Percentiles rank a stretch among this genome's conserved stretches.
phyloP scores from a whole-genome alignment of 2,888 invertebrate species.

The Germaria angustata region DNA sequence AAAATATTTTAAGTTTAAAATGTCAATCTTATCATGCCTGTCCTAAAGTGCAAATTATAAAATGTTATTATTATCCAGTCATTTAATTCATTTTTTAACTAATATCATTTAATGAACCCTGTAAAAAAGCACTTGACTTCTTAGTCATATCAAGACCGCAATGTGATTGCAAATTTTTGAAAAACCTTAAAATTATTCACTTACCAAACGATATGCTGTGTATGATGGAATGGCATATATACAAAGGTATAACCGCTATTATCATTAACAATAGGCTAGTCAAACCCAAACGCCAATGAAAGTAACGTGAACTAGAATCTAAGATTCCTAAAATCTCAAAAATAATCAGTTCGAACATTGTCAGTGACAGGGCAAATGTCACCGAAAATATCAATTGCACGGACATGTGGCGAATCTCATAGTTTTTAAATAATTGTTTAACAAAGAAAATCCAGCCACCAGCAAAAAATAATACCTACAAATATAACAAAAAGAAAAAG shows the following conservation, averaged over 20 bases:
- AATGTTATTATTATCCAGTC: too few relatives aligned
- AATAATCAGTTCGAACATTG: conserved; percentile 99
- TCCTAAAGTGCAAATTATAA: too few relatives aligned
- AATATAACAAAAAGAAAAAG: neutral
- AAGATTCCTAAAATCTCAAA: conserved; percentile 98
- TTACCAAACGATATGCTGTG: conserved; percentile 92
- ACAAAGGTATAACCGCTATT: conserved; percentile 97
- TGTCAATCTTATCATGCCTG: too few relatives aligned
- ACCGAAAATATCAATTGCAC: conserved; percentile 97
- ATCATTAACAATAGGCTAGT: conserved; percentile 95
- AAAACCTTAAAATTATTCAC: conserved; percentile 70
- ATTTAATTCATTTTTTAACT: too few relatives aligned
- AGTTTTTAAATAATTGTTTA: conserved; percentile 97
- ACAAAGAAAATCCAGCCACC: conserved; percentile 99
- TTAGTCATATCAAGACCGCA: too few relatives aligned
- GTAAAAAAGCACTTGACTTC: too few relatives aligned
- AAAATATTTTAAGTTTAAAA: too few relatives aligned
- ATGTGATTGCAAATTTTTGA: too few relatives aligned
- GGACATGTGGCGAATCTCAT: conserved; percentile 96
- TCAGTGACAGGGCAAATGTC: conserved; percentile 97
- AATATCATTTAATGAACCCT: too few relatives aligned
- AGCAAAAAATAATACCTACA: conserved; percentile 94
- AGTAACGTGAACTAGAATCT: conserved; percentile 88
- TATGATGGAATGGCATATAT: conserved; percentile 96
- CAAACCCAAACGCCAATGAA: conserved; percentile 95